A percentile compares a stretch with the other conserved stretches of the same genome.
phyloP scores from a whole-genome alignment of 1,140 invertebrate genomes.

The Drosophila aff. region DNA sequence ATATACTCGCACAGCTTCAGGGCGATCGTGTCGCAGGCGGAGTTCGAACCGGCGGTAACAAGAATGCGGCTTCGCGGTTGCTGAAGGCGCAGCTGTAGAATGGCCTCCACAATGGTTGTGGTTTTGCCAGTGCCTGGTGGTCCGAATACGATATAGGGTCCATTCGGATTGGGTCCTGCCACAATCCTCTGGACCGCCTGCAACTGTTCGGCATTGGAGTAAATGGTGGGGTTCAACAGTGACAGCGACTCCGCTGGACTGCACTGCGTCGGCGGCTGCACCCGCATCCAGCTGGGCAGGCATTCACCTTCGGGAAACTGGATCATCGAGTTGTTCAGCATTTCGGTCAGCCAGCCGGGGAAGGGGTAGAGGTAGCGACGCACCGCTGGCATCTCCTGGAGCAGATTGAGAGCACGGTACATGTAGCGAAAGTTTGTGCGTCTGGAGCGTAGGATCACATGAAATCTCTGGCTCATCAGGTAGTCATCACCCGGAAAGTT shows the following conservation, averaged over 20 bases:
- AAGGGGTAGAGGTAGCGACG: slow-evolving; percentile 70
- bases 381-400: slow-evolving; percentile 38
- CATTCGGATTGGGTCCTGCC: slow-evolving; percentile 57
- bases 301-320: background rate
- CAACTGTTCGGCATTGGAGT: slow-evolving; percentile 63
- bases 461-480: slow-evolving; percentile 13
- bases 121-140: slow-evolving; percentile 90
- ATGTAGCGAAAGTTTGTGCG: slow-evolving; percentile 57
- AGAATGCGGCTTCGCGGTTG: slow-evolving; percentile 87
- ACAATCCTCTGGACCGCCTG: slow-evolving; percentile 67
- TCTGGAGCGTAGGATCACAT: slow-evolving; percentile 61
- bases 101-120: slow-evolving; percentile 91
- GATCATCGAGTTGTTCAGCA: slow-evolving; percentile 9
- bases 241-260: slow-evolving; percentile 1
- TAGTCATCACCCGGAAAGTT: background rate
- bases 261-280: background rate
- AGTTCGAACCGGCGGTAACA: slow-evolving; percentile 91
- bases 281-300: slow-evolving; percentile 13
- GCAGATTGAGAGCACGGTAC: slow-evolving; percentile 64
- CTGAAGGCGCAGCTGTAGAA: slow-evolving; percentile 85
- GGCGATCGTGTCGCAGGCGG: slow-evolving; percentile 90
- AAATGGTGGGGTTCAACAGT: slow-evolving; percentile 58
- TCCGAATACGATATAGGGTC: slow-evolving; percentile 75
- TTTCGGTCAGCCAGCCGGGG: slow-evolving; percentile 21
- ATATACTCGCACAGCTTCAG: slow-evolving; percentile 86